A percentile compares a stretch with the other conserved stretches of the same genome.
Evolutionary conservation across 1,140 invertebrate species (phyloP).

Genomic region (Gryon sp.): DNA sequence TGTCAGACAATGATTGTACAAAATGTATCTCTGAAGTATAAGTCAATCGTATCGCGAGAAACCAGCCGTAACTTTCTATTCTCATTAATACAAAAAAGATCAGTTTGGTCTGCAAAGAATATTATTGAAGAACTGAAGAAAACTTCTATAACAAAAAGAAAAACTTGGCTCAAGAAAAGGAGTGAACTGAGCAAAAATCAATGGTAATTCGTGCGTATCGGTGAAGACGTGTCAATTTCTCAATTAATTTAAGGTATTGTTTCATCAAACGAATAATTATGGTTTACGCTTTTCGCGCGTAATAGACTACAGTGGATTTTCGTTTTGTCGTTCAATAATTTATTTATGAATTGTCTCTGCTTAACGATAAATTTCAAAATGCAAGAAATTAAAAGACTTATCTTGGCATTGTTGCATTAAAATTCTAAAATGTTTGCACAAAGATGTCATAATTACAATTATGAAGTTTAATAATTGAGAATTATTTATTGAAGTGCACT

Average conservation of each 20-base stretch:
- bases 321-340: conserved; percentile 41
- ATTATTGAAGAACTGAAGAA: too few species aligned
- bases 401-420: too few species aligned
- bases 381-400: too few species aligned
- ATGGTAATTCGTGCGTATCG: conserved; percentile 34
- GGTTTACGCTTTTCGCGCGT: conserved; percentile 3
- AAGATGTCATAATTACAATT: too few species aligned
- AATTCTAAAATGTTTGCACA: too few species aligned
- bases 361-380: too few species aligned
- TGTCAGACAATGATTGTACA: conserved; percentile 23
- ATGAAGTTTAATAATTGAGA: too few species aligned
- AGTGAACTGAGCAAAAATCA: conserved; percentile 36
- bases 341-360: too few species aligned
- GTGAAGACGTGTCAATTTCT: conserved; percentile 28
- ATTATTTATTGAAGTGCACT: too few species aligned
- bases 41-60: conserved; percentile 29
- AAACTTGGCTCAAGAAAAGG: conserved; percentile 43
- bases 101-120: not conserved
- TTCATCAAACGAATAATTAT: conserved; percentile 28
- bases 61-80: conserved; percentile 14
- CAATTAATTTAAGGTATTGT: conserved; percentile 37
- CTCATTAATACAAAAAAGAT: conserved; percentile 13
- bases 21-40: conserved; percentile 33
- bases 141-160: conserved; percentile 20
- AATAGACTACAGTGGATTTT: conserved; percentile 3